phyloP scores from a whole-genome alignment of 2,797 vertebrate species.

The Perodicticus potto region DNA sequence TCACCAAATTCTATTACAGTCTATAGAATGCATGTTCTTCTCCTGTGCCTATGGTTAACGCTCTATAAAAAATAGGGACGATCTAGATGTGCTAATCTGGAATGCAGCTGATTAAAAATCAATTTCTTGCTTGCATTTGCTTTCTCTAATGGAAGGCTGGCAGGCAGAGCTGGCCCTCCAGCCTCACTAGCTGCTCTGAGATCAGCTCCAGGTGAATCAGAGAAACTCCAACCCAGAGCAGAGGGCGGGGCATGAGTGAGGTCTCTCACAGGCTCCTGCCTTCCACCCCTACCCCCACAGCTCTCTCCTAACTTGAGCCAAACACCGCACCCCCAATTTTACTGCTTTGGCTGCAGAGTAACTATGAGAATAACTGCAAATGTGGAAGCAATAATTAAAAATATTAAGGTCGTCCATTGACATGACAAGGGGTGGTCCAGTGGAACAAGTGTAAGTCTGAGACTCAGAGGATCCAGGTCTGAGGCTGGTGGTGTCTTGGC shows the following conservation, averaged over 20 bases:
- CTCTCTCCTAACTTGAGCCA: neutral
- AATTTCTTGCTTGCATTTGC: neutral
- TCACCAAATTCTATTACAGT: neutral
- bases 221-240: neutral
- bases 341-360: neutral
- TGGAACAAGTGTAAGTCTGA: rapidly evolving
- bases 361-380: neutral
- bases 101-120: constrained; percentile 19
- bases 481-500: neutral
- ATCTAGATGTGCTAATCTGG: neutral
- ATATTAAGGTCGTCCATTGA: neutral
- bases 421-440: neutral
- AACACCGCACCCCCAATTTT: neutral
- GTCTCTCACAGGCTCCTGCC: neutral
- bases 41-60: neutral
- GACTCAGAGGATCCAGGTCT: neutral
- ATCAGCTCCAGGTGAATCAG: neutral
- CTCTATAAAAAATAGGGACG: neutral
- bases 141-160: neutral
- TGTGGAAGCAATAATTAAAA: neutral
- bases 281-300: too few species aligned
- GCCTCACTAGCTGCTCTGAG: neutral
- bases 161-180: neutral
- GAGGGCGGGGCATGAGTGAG: rapidly evolving
- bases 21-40: rapidly evolving